A percentile compares a stretch with the other conserved stretches of the same genome.
These are phyloP conservation scores for Vanessa atalanta DNA, from an alignment of 1,140 invertebrate species.

Conservation along the genomic window DNA sequence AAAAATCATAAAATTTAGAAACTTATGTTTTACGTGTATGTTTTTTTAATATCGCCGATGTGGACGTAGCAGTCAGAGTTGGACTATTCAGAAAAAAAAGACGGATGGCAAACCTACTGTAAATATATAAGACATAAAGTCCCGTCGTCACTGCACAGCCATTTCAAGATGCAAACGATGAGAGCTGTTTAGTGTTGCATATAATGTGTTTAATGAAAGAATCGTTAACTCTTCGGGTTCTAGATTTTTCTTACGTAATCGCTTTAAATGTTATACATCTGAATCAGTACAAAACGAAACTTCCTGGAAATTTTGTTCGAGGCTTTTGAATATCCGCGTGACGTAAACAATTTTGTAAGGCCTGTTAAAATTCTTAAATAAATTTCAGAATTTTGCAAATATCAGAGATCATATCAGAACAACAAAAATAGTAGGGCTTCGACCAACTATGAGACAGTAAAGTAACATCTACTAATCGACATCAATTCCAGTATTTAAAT, in stretches of 20 bases:
- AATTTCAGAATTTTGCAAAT: no score
- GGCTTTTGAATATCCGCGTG: neutral
- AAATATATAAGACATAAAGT: neutral
- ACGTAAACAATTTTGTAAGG: no score
- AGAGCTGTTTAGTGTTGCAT: constrained; percentile 5
- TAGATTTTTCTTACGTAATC: constrained; percentile 1
- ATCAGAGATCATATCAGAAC: no score
- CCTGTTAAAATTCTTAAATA: no score
- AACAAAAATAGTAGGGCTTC: no score
- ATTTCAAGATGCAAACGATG: neutral
- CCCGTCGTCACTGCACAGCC: neutral
- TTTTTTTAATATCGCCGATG: no score
- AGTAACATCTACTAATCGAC: no score
- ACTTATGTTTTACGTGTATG: no score
- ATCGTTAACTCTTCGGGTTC: neutral
- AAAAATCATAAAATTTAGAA: no score
- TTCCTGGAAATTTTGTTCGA: neutral
- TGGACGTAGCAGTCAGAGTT: no score
- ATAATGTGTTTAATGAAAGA: constrained; percentile 7
- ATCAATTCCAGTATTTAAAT: no score
- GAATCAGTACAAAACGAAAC: neutral
- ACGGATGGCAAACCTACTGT: neutral
- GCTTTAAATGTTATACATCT: neutral
- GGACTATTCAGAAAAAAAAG: neutral
- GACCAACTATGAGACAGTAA: no score